A percentile compares a stretch with the other conserved stretches of the same genome.
phyloP scores from a whole-genome alignment of 2,797 vertebrate genomes.

The Enteromius trimaculatus region DNA sequence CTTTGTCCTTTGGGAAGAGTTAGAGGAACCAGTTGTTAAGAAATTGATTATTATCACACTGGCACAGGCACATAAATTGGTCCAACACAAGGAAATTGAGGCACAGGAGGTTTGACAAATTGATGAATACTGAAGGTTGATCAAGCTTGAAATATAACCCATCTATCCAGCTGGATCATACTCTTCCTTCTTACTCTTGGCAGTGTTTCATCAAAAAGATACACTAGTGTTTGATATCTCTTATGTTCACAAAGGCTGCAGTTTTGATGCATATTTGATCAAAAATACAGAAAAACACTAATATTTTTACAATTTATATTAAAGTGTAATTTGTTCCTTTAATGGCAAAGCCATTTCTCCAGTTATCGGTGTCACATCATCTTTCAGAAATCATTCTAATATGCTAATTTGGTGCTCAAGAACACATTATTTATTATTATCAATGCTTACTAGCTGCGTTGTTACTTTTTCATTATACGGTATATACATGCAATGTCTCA shows the following conservation, averaged over 20 bases:
- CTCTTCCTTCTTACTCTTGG: neutral
- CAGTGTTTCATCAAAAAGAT: neutral
- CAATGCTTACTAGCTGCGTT: neutral
- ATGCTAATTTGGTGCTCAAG: neutral
- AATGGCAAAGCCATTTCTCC: neutral
- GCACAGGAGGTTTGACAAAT: conserved; percentile 3
- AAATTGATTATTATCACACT: neutral
- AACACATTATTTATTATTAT: neutral
- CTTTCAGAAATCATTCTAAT: conserved; percentile 6
- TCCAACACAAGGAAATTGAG: conserved; percentile 21
- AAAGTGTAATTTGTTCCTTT: neutral
- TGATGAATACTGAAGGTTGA: conserved; percentile 1
- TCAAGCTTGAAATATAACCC: conserved; percentile 9
- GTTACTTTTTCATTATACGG: neutral
- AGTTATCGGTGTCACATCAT: neutral
- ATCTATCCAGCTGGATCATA: neutral
- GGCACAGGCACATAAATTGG: conserved; percentile 3
- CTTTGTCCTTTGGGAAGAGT: neutral
- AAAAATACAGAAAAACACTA: conserved; percentile 6
- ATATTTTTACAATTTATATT: neutral
- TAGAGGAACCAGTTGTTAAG: neutral
- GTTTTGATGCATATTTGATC: neutral
- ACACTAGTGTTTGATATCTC: neutral
- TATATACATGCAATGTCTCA: neutral
- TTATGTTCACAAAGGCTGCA: neutral